phyloP scores from a whole-genome alignment of 2,113 vertebrate genomes.

The Ctenodactylus gundi region DNA sequence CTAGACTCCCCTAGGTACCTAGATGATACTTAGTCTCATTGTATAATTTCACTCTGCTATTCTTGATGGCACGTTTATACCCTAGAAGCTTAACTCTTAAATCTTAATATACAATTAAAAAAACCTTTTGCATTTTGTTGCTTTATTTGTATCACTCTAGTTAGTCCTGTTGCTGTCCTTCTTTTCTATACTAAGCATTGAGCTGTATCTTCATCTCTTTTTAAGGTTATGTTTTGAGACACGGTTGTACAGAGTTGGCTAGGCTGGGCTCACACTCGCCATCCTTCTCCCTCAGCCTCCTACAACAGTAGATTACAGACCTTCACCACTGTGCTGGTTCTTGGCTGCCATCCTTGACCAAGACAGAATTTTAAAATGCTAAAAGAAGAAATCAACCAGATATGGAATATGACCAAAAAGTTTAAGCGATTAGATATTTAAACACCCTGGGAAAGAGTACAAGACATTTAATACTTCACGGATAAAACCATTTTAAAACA shows the following conservation, averaged over 20 bases:
- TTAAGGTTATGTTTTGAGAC: background rate
- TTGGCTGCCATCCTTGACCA: conserved; percentile 8
- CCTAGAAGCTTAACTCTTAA: conserved; percentile 11
- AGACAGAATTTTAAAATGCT: conserved; percentile 19
- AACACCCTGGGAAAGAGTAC: background rate
- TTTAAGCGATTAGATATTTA: background rate
- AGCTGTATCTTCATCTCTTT: background rate
- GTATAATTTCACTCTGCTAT: conserved; percentile 33
- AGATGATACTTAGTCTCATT: conserved; percentile 5
- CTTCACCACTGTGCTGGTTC: too few species aligned
- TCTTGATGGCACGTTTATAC: background rate
- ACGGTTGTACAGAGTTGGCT: background rate
- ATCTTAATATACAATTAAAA: background rate
- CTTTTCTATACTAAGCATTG: background rate
- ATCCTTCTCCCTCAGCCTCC: background rate
- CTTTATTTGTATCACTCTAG: background rate
- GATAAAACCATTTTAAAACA: conserved; percentile 34
- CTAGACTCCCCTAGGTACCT: background rate
- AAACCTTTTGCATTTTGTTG: conserved; percentile 38
- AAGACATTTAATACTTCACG: background rate
- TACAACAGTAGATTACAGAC: background rate
- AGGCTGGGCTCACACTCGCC: background rate
- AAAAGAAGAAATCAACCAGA: background rate
- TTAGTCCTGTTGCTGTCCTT: background rate
- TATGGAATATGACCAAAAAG: background rate